These are phyloP conservation scores for Sciurus carolinensis DNA, from an alignment of 2,797 vertebrate genomes.

Conservation along the genomic window DNA sequence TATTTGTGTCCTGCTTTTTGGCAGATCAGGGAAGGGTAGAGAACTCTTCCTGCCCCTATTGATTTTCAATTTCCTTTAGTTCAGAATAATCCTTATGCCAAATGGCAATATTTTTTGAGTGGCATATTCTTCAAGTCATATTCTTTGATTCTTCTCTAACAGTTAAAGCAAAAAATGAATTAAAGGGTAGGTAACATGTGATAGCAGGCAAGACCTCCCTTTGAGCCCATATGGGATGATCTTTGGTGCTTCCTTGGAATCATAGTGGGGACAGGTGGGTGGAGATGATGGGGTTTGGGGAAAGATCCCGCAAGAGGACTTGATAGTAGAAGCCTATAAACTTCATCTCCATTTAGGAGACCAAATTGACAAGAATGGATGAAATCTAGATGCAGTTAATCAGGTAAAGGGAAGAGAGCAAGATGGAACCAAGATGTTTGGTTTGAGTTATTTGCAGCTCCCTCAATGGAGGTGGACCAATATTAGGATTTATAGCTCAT, in stretches of 20 bases:
- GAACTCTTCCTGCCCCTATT: not conserved
- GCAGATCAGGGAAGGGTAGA: not conserved
- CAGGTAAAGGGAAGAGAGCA: not conserved
- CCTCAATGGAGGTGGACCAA: not conserved
- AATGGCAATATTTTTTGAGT: not conserved
- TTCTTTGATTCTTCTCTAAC: not conserved
- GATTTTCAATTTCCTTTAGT: not conserved
- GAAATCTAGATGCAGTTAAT: constrained; percentile 13
- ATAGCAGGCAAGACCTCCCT: not conserved
- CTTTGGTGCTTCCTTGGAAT: constrained; percentile 1
- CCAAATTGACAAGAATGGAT: not conserved
- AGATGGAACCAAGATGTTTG: not conserved
- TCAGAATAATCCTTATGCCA: not conserved
- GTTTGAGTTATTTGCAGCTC: constrained; percentile 35
- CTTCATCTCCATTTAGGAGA: not conserved
- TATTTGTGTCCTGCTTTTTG: not conserved
- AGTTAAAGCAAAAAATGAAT: constrained; percentile 24
- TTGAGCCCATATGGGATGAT: not conserved
- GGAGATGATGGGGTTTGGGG: not conserved
- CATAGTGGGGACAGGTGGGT: not conserved
- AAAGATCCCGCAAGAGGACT: not conserved
- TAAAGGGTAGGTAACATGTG: not conserved
- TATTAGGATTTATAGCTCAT: constrained; percentile 26
- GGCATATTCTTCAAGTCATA: not conserved
- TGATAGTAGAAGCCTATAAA: constrained; percentile 22